Evolutionary conservation across 2,113 vertebrate species (phyloP), one percentile per base, ranked within the genome.

Genomic region (Chloebia gouldiae): DNA sequence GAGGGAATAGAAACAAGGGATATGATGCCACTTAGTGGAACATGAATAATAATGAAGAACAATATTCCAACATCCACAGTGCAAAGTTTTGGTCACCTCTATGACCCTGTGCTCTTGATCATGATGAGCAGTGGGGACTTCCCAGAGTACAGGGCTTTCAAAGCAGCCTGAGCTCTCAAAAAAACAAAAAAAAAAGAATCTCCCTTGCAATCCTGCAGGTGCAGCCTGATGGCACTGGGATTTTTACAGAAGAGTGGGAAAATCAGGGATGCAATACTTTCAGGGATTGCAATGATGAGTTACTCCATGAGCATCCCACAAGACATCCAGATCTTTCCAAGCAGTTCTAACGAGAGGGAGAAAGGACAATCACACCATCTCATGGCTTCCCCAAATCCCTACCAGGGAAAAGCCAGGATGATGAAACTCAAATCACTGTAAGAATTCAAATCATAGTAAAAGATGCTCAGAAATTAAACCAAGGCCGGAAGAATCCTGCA

Each of bases 11-110:
- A 95, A 96, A 95, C 53, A 94, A 91, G 91, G 94, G 94, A 96
- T 87, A 86, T 75, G 84, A 95, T 96, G 94, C 93, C 94, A 95
- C 96, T 97, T 94, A 97, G 94, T 94, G 95, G 95, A 95, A 94
- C 85, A 83, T 3, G 56, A 76, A 71, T 73, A 77, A 95, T 90
- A 93, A 92, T 15, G 68, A 81, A 49, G 30, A 69, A 27, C 24
- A 75, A 27, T 21, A 68, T 49, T 75, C 28, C 42, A 44, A 5
- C 44, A 28, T 7, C 35, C 2, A 0, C 3, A 6, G 56, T 85
- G 33, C 39, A 66, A 18, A 35, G 42, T 63, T 71, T 47, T 91
- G 45, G 25, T 57, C 63, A 59, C n/a, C n/a, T 77, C 71, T 53
- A 0, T 28, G 20, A 76, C 35, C n/a, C 0, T 0, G 0, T 28